Percentiles rank a stretch among this genome's conserved stretches.
Evolutionary conservation across 2,113 vertebrate species (phyloP).

Genomic region (rat (Rattus norvegicus)): DNA sequence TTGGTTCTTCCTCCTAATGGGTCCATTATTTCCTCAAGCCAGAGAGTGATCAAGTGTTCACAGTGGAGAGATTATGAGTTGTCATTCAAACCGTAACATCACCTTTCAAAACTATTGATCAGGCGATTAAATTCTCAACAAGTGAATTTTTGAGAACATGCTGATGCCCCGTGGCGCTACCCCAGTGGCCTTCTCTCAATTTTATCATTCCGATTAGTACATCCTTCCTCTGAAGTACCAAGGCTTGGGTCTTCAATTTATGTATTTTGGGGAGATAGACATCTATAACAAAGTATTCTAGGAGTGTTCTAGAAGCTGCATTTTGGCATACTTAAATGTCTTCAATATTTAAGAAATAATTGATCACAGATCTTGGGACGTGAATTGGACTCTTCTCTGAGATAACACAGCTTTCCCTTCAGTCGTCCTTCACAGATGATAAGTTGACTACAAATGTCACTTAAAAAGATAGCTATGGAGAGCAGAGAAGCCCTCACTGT

Average conservation of each 20-base stretch:
- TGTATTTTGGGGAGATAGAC: background rate
- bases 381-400: background rate
- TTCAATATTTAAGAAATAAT: background rate
- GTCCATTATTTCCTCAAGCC: background rate
- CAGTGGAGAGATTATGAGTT: background rate
- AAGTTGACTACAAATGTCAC: background rate
- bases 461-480: background rate
- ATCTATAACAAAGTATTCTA: background rate
- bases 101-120: background rate
- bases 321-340: background rate
- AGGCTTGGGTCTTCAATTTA: background rate
- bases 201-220: background rate
- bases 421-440: background rate
- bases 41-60: background rate
- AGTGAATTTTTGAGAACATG: background rate
- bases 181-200: background rate
- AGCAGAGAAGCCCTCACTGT: background rate
- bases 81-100: too few species aligned
- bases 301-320: background rate
- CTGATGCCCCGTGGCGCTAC: background rate
- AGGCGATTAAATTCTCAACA: background rate
- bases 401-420: background rate
- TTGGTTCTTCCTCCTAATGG: background rate
- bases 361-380: background rate
- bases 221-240: slow-evolving; percentile 5